Base-by-base conservation (phyloP, 2,113 vertebrate genomes). In the Xenotilapia flavipinnis region DNA sequence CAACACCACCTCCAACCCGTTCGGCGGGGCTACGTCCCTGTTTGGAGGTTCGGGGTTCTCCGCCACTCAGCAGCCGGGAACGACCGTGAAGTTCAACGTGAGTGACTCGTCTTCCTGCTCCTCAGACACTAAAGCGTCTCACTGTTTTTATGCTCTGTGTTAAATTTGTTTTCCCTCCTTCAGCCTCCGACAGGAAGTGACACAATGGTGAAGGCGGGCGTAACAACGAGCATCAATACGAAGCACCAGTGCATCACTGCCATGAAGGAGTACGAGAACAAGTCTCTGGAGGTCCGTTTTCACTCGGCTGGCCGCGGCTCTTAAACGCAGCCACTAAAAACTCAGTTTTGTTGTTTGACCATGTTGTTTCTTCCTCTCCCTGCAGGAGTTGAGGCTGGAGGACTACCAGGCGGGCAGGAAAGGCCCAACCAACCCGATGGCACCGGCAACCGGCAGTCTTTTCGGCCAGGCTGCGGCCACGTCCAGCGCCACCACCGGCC, bases 231-330 rank as follows among this genome's bases (percentile, higher is more conserved):
- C 94, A 99, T 99, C 96, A 99, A 97, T 90, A 99, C 98, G 62
- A 99, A 99, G 82, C 99, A 99, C 89, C 99, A 99, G 79, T 99
- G 99, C 86, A 99, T 99, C 90, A 99, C 98, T 6, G 99, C 99
- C 79, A 99, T 99, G 99, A 99, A 99, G 90, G 99, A 99, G 60
- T 99, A 99, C 0, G 98, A 99, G 91, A 99, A 98, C 96, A 96
- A 96, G 9, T 95, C 94, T 1, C 89, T 96, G 85, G 95, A 96
- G 95, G 95, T 95, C 23, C 79, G 86, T 83, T 40, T 53, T n/a
- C 47, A 1, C 23, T 28, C 14, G 2, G 42, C 68, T 42, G 62
- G 36, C 2, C 33, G 3, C 33, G 0, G 33, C 60, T 38, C 60
- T 3, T 1, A 38, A 38, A 65, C 1, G 10, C 31, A 36, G 60